A percentile compares a stretch with the other conserved stretches of the same genome.
phyloP scores from a whole-genome alignment of 1,140 invertebrate species.

The Trichonephila clavipes region DNA sequence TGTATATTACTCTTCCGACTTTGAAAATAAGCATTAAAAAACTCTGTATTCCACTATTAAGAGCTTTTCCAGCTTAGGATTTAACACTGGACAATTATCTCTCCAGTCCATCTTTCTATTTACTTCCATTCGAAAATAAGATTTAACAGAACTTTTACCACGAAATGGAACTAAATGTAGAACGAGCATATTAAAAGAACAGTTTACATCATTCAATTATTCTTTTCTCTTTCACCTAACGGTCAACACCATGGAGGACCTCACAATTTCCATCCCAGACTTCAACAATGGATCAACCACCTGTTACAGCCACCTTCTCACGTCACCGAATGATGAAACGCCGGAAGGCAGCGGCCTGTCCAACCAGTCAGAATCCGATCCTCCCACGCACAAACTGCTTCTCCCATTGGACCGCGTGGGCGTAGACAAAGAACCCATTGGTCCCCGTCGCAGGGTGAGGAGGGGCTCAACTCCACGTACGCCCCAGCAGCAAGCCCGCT shows the following conservation, averaged over 20 bases:
- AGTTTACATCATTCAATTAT: background rate
- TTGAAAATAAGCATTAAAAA: no score
- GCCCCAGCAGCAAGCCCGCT: conserved; percentile 77
- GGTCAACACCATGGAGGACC: background rate
- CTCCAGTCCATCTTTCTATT: background rate
- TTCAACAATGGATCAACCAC: conserved; percentile 7
- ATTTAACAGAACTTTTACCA: background rate
- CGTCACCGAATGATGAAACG: background rate
- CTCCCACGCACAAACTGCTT: conserved; percentile 55
- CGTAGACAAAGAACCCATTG: conserved; percentile 54
- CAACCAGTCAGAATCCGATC: conserved; percentile 44
- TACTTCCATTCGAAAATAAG: background rate
- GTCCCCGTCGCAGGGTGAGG: conserved; percentile 38
- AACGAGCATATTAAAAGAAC: background rate
- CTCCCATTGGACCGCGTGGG: conserved; percentile 67
- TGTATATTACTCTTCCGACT: no score
- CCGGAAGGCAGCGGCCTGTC: background rate
- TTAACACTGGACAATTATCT: background rate
- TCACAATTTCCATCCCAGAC: conserved; percentile 1
- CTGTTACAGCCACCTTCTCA: background rate
- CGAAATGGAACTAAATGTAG: background rate
- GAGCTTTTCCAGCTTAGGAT: no score
- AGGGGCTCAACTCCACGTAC: conserved; percentile 51
- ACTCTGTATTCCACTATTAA: no score
- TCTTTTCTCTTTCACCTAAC: background rate